Evolutionary conservation across 2,888 invertebrate genomes (phyloP), one percentile per base, ranked within the genome.

Genomic region (Orchesella flavescens): DNA sequence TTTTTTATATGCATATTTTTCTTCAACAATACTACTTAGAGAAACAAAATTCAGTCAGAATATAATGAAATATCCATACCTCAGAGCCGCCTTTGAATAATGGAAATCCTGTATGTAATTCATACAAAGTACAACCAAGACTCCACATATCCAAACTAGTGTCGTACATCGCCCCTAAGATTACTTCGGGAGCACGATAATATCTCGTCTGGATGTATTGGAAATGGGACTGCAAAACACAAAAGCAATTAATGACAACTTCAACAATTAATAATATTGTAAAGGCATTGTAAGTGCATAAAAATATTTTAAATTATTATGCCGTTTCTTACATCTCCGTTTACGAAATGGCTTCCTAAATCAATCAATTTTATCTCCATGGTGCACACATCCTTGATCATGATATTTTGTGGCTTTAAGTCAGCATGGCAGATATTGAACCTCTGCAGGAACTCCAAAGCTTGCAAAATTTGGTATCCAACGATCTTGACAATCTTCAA

Each of bases 371-470:
- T 80, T 0, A 73, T 57, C 9, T 53, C 66, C 5, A 73, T 44
- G 4, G 44, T 46, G 1, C 15, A 13, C 7, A 12, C 46, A 15
- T 57, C 24, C 9, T 57, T 57, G 1, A 80, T 1, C 80, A 80
- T 73, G 7, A 80, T 73, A 53, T 80, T 80, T 1, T 65, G 34
- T 0, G 80, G 73, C 21, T 80, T 80, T 5, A 80, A 10, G 63
- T 73, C 73, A 24, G 66, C 24, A 19, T 80, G 80, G 12, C 55
- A 17, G 2, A 73, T 55, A 0, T 21, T 2, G 13, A 9, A n/a
- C 1, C 63, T 4, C n/a, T n/a, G 1, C n/a, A 80, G 34, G 65
- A 57, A 80, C 9, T 55, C 21, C 21, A 80, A 13, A 1, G 44
- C 63, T 4, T 46, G 66, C 21, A 80, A 12, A n/a, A 80, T 4